Percentiles rank a stretch among this genome's conserved stretches.
These are phyloP conservation scores for Sarcophaga variegata DNA, from an alignment of 2,888 invertebrate species.

Conservation along the genomic window DNA sequence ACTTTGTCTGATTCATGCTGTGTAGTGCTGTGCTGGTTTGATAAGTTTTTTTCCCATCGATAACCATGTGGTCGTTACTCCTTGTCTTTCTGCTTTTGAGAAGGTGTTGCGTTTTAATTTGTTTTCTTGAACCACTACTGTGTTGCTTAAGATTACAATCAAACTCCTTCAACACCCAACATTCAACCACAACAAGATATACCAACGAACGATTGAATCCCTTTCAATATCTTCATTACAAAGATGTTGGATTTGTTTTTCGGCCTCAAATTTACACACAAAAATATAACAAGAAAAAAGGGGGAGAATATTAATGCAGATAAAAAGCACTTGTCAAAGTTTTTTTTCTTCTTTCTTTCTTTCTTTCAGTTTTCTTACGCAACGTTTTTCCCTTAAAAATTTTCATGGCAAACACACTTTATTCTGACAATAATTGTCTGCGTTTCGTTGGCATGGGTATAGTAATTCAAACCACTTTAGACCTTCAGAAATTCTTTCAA, in stretches of 20 bases:
- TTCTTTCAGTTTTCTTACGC: slow-evolving; percentile 22
- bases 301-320: slow-evolving; percentile 5
- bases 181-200: slow-evolving; percentile 8
- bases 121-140: slow-evolving; percentile 27
- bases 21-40: not conserved
- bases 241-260: slow-evolving; percentile 9
- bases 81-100: not conserved
- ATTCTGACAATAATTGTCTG: slow-evolving; percentile 18
- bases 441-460: slow-evolving; percentile 29
- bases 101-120: slow-evolving; percentile 36
- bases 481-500: slow-evolving; percentile 68
- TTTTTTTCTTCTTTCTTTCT: slow-evolving; percentile 15
- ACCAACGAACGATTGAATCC: no score
- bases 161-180: not conserved
- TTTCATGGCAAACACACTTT: slow-evolving; percentile 37
- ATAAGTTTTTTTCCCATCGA: not conserved
- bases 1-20: not conserved
- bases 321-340: slow-evolving; percentile 43
- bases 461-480: slow-evolving; percentile 66
- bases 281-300: not conserved
- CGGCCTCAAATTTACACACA: not conserved
- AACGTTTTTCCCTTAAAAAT: not conserved
- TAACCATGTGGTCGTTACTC: not conserved
- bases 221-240: slow-evolving; percentile 6
- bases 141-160: slow-evolving; percentile 17